Evolutionary conservation across 2,888 invertebrate genomes (phyloP).

Genomic region (Scaptomyza cyrtandrae): DNA sequence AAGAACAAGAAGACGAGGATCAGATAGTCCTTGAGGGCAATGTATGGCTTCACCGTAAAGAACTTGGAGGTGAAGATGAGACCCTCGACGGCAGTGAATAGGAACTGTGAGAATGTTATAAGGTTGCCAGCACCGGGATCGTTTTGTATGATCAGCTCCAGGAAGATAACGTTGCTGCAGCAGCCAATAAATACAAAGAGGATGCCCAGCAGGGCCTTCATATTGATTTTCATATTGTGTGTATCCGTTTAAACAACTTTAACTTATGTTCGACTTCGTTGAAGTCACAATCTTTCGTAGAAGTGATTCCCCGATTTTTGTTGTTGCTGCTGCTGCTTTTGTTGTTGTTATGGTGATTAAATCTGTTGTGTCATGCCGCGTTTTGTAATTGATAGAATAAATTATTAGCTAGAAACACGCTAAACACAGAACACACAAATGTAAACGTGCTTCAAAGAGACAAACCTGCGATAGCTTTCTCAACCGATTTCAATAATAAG

Average conservation of each 20-base stretch:
- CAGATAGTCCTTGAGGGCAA: conserved; percentile 92
- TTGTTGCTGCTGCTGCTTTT: conserved; percentile 1
- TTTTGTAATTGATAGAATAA: conserved; percentile 26
- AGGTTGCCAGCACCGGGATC: conserved; percentile 97
- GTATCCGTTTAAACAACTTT: conserved; percentile 3
- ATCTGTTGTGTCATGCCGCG: conserved; percentile 47
- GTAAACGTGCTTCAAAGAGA: conserved; percentile 13
- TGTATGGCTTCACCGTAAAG: conserved; percentile 90
- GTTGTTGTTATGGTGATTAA: conserved; percentile 6
- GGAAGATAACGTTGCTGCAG: conserved; percentile 94
- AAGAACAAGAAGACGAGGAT: conserved; percentile 95
- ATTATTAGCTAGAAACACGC: conserved; percentile 36
- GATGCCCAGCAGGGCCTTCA: conserved; percentile 89
- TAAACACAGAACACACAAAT: conserved; percentile 12
- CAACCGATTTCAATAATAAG: no score
- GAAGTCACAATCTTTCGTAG: background rate
- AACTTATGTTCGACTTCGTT: background rate
- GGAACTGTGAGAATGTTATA: conserved; percentile 97
- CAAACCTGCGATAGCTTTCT: conserved; percentile 16
- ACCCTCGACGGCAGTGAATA: conserved; percentile 95
- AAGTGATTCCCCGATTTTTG: background rate
- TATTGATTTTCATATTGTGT: conserved; percentile 63
- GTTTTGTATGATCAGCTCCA: conserved; percentile 94
- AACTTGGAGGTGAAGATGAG: conserved; percentile 93
- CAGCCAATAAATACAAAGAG: conserved; percentile 93